Evolutionary conservation across 2,113 vertebrate species (phyloP).

Genomic region (Podilymbus podiceps): DNA sequence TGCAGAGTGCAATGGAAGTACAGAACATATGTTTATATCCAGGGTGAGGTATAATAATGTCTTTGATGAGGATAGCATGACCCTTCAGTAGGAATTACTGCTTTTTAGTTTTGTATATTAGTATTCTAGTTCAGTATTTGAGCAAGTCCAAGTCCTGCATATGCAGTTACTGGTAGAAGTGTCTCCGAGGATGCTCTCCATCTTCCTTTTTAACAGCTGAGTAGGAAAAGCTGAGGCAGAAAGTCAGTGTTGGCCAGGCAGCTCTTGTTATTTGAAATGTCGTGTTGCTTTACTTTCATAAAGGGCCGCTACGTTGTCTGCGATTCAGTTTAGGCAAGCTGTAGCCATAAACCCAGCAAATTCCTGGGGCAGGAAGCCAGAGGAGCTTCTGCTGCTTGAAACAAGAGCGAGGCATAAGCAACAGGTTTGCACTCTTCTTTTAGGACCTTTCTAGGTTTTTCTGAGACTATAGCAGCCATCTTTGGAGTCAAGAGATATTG

Average conservation of each 20-base stretch:
- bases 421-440: neutral
- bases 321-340: neutral
- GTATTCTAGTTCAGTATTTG: neutral
- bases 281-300: neutral
- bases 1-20: neutral
- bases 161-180: fast-evolving
- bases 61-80: neutral
- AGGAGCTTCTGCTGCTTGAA: neutral
- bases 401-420: neutral
- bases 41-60: neutral
- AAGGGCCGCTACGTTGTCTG: neutral
- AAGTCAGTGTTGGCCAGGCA: neutral
- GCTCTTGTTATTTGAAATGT: neutral
- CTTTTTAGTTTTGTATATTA: neutral
- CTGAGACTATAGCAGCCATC: fast-evolving
- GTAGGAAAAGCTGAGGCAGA: neutral
- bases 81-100: neutral
- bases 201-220: neutral
- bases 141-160: neutral
- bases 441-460: neutral
- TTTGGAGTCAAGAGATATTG: neutral
- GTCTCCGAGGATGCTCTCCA: neutral
- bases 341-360: neutral
- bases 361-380: neutral
- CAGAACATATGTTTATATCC: neutral